Conservation (phyloP, 2,888 invertebrate species). For the Caenorhabditis afra region DNA sequence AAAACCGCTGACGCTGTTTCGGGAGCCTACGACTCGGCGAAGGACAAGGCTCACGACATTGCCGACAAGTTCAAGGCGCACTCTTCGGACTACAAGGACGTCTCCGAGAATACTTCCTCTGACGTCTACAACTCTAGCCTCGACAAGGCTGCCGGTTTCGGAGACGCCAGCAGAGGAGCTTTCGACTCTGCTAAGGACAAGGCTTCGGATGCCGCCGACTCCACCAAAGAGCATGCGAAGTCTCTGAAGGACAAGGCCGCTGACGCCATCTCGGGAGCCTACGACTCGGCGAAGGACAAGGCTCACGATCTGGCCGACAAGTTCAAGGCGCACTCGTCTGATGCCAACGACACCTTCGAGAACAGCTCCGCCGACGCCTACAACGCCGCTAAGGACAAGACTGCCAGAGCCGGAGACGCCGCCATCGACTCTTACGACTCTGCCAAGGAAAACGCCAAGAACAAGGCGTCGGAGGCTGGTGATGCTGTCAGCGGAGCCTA, state of each 20-base stretch:
- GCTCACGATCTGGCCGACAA: conserved; percentile 24
- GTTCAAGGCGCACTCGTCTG: conserved; percentile 26
- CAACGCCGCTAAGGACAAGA: conserved; percentile 31
- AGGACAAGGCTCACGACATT: conserved; percentile 32
- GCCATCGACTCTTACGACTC: conserved; percentile 7
- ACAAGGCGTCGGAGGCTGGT: conserved; percentile 9
- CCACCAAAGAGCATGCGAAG: too few relatives aligned
- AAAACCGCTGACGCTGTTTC: too few relatives aligned
- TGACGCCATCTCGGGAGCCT: too few relatives aligned
- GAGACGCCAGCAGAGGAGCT: conserved; percentile 16
- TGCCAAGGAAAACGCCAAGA: conserved; percentile 28
- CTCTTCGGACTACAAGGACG: conserved; percentile 18
- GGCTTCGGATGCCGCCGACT: background rate
- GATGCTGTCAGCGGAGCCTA: conserved; percentile 2
- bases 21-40: background rate
- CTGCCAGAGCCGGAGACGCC: conserved; percentile 18
- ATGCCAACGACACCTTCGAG: conserved; percentile 31
- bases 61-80: conserved; percentile 25
- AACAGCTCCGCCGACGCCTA: background rate
- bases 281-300: conserved; percentile 40
- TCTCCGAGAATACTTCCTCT: conserved; percentile 19
- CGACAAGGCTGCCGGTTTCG: conserved; percentile 21
- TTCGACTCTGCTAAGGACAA: conserved; percentile 10
- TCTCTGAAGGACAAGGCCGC: conserved; percentile 9
- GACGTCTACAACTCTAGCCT: conserved; percentile 30